Evolutionary conservation across 2,888 invertebrate species (phyloP).

Genomic region (Actias luna): DNA sequence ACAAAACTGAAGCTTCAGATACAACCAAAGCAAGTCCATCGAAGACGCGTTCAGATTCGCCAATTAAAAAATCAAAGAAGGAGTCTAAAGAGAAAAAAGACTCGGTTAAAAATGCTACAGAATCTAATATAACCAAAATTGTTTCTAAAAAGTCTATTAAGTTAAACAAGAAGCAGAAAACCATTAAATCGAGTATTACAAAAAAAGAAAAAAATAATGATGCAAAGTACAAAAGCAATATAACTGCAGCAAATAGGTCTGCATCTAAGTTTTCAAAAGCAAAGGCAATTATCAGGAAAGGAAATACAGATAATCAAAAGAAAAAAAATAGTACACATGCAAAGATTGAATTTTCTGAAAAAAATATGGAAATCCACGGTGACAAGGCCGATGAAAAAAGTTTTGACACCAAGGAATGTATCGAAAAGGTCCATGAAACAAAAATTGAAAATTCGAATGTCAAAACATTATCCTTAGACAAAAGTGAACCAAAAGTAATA

Average conservation of each 20-base stretch:
- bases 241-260: conserved; percentile 55
- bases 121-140: conserved; percentile 42
- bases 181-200: conserved; percentile 38
- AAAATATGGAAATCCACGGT: conserved; percentile 28
- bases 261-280: conserved; percentile 53
- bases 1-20: conserved; percentile 50
- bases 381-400: conserved; percentile 25
- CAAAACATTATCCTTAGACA: conserved; percentile 24
- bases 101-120: conserved; percentile 46
- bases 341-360: conserved; percentile 33
- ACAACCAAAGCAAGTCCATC: conserved; percentile 48
- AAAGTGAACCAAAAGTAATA: conserved; percentile 26
- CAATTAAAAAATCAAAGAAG: conserved; percentile 62
- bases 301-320: conserved; percentile 44
- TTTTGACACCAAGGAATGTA: conserved; percentile 24
- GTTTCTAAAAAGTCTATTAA: conserved; percentile 48
- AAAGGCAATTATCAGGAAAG: conserved; percentile 56
- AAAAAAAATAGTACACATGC: conserved; percentile 39
- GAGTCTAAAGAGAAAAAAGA: conserved; percentile 68
- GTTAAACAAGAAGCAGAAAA: conserved; percentile 44
- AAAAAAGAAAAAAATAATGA: conserved; percentile 49
- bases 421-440: conserved; percentile 16
- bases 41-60: conserved; percentile 56
- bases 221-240: conserved; percentile 71
- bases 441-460: conserved; percentile 22